These are phyloP conservation scores for Podilymbus podiceps DNA, from an alignment of 2,113 vertebrate species.

Conservation along the genomic window DNA sequence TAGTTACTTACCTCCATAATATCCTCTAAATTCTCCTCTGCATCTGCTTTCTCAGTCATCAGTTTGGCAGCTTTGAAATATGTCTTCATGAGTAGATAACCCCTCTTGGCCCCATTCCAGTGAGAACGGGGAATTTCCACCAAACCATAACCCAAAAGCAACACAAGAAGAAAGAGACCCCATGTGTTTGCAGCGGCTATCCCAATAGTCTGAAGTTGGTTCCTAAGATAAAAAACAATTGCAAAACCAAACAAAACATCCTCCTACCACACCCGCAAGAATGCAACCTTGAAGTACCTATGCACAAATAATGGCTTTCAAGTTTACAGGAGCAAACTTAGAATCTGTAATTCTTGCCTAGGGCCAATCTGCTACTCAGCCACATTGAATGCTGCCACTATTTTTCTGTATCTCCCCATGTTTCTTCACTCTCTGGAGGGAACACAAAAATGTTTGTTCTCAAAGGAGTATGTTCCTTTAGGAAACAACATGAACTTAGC, in stretches of 20 bases:
- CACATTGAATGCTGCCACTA: not conserved
- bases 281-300: not conserved
- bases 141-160: conserved; percentile 90
- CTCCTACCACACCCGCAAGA: not conserved
- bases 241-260: not conserved
- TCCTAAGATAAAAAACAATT: conserved; percentile 68
- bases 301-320: not conserved
- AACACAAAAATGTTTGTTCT: not conserved
- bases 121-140: conserved; percentile 93
- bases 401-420: not conserved
- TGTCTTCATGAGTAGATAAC: conserved; percentile 85
- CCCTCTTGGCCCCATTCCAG: conserved; percentile 86
- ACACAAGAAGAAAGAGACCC: conserved; percentile 92
- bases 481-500: not conserved
- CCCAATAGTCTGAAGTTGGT: conserved; percentile 87
- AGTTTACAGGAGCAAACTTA: not conserved
- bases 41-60: conserved; percentile 88
- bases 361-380: not conserved
- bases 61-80: conserved; percentile 92
- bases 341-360: not conserved
- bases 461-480: not conserved
- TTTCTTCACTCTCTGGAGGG: not conserved
- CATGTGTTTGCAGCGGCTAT: conserved; percentile 94
- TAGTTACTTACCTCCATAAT: conserved; percentile 84
- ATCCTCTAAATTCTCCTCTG: conserved; percentile 89